Base-by-base conservation (phyloP, 2,888 invertebrate species). In the Platerodrilus igneus region DNA sequence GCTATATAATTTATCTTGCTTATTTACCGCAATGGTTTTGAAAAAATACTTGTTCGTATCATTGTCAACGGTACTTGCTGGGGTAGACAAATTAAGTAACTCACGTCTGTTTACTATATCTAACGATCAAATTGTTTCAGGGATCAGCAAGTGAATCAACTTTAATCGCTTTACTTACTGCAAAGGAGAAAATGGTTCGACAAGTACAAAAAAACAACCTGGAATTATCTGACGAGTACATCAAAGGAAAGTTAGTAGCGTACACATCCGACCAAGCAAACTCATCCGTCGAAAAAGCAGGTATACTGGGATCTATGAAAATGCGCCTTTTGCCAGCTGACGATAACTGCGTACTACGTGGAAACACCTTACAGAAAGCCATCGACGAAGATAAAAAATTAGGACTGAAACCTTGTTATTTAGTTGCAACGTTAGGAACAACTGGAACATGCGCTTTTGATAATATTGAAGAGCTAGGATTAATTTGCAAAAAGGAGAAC, bases 81-180 rank as follows among this genome's bases (percentile, higher is more conserved):
- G n/a, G n/a, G n/a, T n/a, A n/a, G n/a, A n/a, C n/a, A n/a, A n/a
- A n/a, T n/a, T n/a, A n/a, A n/a, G n/a, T n/a, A n/a, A n/a, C n/a
- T n/a, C n/a, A n/a, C n/a, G n/a, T n/a, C n/a, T n/a, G n/a, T n/a
- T n/a, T n/a, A n/a, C n/a, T n/a, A n/a, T n/a, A n/a, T n/a, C n/a
- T n/a, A n/a, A n/a, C n/a, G 29, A 29, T n/a, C n/a, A 22, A 17
- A 8, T 45, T 11, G 39, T 68, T 70, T 29, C 65, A 87, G 82
- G 86, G 88, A 30, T 91, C 93, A 0, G 94, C 93, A 2, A 92
- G 91, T 62, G 94, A 95, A 70, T 78, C 90, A 0, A 89, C 91
- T 0, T 66, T 93, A 3, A 81, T 94, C 3, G 86, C 86, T 4
- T 70, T 94, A 2, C 66, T 94, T 40, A 83, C 83, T 4, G 86